Base-by-base conservation (phyloP, 2,113 vertebrate species). In the Strix aluco region DNA sequence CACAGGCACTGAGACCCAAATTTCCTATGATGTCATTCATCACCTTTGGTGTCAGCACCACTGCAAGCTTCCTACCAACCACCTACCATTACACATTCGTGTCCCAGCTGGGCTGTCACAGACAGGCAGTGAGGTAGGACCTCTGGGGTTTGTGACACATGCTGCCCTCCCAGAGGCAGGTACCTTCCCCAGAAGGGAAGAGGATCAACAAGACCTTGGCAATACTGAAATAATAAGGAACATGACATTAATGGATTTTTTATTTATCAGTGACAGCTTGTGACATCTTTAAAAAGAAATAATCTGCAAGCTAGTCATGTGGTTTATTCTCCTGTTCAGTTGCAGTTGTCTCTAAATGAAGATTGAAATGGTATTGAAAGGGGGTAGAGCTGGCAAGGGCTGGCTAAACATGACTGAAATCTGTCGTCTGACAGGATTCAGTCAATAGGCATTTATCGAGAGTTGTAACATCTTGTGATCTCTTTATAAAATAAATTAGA, bases 101-200 rank as follows among this genome's bases (percentile, higher is more conserved):
- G 96, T 90, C 96, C 95, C 85, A 77, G 47, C 34, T 72, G 77
- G 83, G 73, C 88, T 97, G 98, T 94, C 95, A 44, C 23, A 73
- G 97, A 13, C 65, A 71, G 91, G 46, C 59, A 96, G 82, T 40
- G 74, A 97, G 66, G 94, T 87, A 87, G 97, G 97, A 92, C 73
- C 52, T 92, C 96, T 98, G 98, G 96, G 96, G 72, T 92, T 54
- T 86, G 77, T 47, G 81, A 87, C 40, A 78, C 91, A 30, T 22
- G 44, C 46, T 57, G 78, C 62, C 22, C 57, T 81, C 85, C 36
- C 13, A 27, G 32, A 88, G 92, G 47, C 46, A 46, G 17, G 44
- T 46, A 46, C 44, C 44, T 17, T 46, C 44, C 44, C 14, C 25
- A 44, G 80, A 32, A 55, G 51, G 88, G n/a, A 79, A 62, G 71